phyloP scores from a whole-genome alignment of 2,797 vertebrate species.

The Cossypha caffra region DNA sequence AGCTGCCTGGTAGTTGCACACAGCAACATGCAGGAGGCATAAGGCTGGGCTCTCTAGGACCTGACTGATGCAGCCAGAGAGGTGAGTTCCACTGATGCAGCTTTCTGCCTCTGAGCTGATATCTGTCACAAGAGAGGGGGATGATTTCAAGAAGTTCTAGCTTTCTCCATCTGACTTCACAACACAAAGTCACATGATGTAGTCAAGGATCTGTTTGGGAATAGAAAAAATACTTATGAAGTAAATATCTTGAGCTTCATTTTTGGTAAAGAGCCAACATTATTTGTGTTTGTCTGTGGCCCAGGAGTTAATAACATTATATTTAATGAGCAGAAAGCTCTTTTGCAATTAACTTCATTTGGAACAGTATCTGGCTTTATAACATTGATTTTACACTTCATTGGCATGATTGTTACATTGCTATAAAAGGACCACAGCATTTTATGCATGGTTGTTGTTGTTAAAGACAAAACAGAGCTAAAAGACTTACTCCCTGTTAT shows the following conservation, averaged over 20 bases:
- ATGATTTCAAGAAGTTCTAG: not conserved
- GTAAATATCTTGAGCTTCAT: not conserved
- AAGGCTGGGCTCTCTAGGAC: not conserved
- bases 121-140: not conserved
- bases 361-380: not conserved
- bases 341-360: not conserved
- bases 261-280: not conserved
- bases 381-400: not conserved
- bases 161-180: not conserved
- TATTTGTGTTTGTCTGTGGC: not conserved
- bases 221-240: not conserved
- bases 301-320: not conserved
- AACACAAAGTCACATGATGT: not conserved
- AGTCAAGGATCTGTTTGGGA: not conserved
- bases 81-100: not conserved
- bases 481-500: not conserved
- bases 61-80: not conserved
- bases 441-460: not conserved
- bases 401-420: not conserved
- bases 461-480: not conserved
- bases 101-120: not conserved
- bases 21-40: not conserved
- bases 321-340: not conserved
- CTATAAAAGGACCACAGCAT: not conserved
- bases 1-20: not conserved